Conservation (phyloP, 2,888 invertebrate genomes). For the Holacanthella duospinosa region DNA sequence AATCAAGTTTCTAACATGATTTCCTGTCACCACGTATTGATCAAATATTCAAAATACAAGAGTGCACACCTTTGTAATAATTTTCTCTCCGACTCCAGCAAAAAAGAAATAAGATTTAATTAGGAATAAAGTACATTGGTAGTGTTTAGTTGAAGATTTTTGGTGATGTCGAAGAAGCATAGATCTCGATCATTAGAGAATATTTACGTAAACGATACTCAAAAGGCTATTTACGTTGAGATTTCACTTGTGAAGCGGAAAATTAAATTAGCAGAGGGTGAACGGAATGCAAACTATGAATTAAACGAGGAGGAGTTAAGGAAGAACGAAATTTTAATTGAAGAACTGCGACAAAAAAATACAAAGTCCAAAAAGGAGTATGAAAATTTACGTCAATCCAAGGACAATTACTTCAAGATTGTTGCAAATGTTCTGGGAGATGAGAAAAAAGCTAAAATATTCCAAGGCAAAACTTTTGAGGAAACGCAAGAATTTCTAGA, state of each 20-base stretch:
- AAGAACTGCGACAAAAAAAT: slow-evolving; percentile 21
- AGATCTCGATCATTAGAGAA: not conserved
- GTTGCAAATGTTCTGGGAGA: slow-evolving; percentile 23
- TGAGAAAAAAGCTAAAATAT: slow-evolving; percentile 28
- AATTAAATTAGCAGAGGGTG: slow-evolving; percentile 35
- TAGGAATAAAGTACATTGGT: too few species aligned
- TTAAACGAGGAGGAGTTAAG: slow-evolving; percentile 30
- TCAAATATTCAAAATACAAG: too few species aligned
- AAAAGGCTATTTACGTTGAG: slow-evolving; percentile 12
- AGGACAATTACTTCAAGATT: slow-evolving; percentile 24
- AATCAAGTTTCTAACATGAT: too few species aligned
- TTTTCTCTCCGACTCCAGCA: not conserved
- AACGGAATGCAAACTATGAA: slow-evolving; percentile 33
- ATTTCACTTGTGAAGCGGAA: slow-evolving; percentile 34
- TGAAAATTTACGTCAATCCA: slow-evolving; percentile 14
- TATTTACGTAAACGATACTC: not conserved
- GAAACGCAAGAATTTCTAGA: slow-evolving; percentile 32
- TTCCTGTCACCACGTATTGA: too few species aligned
- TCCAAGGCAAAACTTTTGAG: slow-evolving; percentile 26
- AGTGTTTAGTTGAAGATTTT: too few species aligned
- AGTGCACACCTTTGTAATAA: not conserved
- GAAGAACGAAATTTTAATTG: slow-evolving; percentile 26
- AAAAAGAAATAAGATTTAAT: too few species aligned
- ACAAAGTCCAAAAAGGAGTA: slow-evolving; percentile 19
- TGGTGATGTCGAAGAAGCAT: not conserved